Evolutionary conservation across 2,113 vertebrate species (phyloP).

Genomic region (Cathartes aura): DNA sequence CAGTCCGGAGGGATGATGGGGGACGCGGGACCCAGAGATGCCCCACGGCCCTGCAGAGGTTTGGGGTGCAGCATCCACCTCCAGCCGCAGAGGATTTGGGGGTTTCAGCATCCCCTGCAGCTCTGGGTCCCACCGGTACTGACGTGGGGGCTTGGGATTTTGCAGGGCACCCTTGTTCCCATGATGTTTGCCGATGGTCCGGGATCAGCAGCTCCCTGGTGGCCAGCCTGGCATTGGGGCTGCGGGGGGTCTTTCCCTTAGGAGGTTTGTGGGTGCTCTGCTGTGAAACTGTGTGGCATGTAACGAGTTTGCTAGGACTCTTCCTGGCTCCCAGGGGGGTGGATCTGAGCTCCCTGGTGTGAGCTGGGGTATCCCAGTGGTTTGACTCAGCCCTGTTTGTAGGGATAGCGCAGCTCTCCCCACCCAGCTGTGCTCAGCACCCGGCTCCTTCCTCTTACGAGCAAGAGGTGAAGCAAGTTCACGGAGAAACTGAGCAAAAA

Average conservation of each 20-base stretch:
- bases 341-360: not conserved
- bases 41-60: accelerated
- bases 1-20: accelerated
- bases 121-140: not conserved
- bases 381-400: too few relatives aligned
- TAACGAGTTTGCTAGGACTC: accelerated
- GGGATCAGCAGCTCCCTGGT: accelerated
- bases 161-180: not conserved
- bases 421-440: accelerated
- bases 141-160: accelerated
- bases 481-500: not conserved
- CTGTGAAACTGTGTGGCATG: accelerated
- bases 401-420: not conserved
- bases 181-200: accelerated
- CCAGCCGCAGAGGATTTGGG: not conserved
- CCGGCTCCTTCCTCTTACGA: not conserved
- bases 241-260: accelerated
- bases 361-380: not conserved
- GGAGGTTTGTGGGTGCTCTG: not conserved
- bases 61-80: not conserved
- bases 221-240: accelerated
- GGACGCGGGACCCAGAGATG: accelerated
- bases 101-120: not conserved
- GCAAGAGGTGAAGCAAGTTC: not conserved
- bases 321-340: accelerated